A percentile compares a stretch with the other conserved stretches of the same genome.
Evolutionary conservation across 2,888 invertebrate species (phyloP).

Genomic region (Mechanitis messenoides): DNA sequence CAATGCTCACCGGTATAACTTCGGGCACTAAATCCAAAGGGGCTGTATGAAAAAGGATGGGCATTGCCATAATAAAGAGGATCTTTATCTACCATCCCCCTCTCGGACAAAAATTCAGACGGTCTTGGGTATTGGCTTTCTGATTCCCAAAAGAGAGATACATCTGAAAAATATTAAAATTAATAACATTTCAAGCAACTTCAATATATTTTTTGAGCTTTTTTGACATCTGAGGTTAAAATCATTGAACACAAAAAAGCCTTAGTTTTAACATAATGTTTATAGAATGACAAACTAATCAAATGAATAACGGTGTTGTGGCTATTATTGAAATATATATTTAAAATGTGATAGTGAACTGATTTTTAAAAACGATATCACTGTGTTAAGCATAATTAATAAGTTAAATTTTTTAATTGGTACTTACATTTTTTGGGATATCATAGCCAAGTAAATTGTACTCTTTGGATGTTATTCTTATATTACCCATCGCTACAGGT

Average conservation of each 20-base stretch:
- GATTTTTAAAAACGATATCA: too few relatives aligned
- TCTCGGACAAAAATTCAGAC: conserved; percentile 81
- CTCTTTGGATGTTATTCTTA: conserved; percentile 72
- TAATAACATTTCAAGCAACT: too few relatives aligned
- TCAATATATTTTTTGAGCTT: too few relatives aligned
- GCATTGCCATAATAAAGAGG: conserved; percentile 57
- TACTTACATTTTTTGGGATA: conserved; percentile 76
- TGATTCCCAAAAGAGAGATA: conserved; percentile 60
- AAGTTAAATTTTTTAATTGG: neutral
- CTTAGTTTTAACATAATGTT: too few relatives aligned
- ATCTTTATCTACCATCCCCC: conserved; percentile 77
- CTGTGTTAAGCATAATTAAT: too few relatives aligned
- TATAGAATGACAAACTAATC: too few relatives aligned
- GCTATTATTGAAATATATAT: neutral
- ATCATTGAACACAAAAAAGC: too few relatives aligned
- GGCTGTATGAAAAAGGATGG: conserved; percentile 78
- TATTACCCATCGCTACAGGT: conserved; percentile 77
- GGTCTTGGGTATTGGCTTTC: conserved; percentile 79
- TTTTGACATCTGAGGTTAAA: too few relatives aligned
- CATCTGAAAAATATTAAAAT: conserved; percentile 32
- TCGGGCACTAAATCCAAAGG: conserved; percentile 81
- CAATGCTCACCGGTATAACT: conserved; percentile 77
- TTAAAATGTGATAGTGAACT: too few relatives aligned
- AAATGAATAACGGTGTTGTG: too few relatives aligned
- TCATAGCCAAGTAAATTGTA: conserved; percentile 78